phyloP scores from a whole-genome alignment of 2,797 vertebrate species.

The Pristis pectinata region DNA sequence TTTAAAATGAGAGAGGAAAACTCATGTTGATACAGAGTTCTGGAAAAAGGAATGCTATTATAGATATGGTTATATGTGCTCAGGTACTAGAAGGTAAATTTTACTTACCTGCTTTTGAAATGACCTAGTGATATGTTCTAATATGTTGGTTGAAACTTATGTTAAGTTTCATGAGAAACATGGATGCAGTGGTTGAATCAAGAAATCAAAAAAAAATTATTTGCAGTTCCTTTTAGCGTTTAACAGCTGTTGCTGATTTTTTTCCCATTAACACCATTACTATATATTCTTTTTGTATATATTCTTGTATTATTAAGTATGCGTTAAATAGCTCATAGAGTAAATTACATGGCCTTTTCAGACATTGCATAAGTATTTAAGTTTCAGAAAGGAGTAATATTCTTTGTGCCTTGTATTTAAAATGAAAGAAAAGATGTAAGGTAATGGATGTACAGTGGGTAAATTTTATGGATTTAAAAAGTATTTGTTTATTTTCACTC shows the following conservation, averaged over 20 bases:
- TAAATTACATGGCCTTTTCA: slow-evolving; percentile 35
- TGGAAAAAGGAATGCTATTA: slow-evolving; percentile 4
- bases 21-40: slow-evolving; percentile 29
- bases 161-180: slow-evolving; percentile 32
- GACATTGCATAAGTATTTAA: slow-evolving; percentile 35
- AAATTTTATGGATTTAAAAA: slow-evolving; percentile 69
- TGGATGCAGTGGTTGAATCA: slow-evolving; percentile 31
- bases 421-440: slow-evolving; percentile 67
- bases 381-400: slow-evolving; percentile 65
- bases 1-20: slow-evolving; percentile 5
- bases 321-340: slow-evolving; percentile 34
- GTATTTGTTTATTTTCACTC: slow-evolving; percentile 64
- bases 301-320: slow-evolving; percentile 33
- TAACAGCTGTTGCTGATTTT: slow-evolving; percentile 30
- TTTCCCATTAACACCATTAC: slow-evolving; percentile 17
- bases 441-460: slow-evolving; percentile 67
- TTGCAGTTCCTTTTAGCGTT: slow-evolving; percentile 28
- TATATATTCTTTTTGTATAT: slow-evolving; percentile 32
- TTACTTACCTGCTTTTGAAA: slow-evolving; percentile 27
- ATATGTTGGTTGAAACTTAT: slow-evolving; percentile 27
- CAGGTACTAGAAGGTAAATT: slow-evolving; percentile 33
- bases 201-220: slow-evolving; percentile 28
- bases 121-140: slow-evolving; percentile 22
- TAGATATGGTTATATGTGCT: slow-evolving; percentile 8
- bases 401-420: slow-evolving; percentile 99